Evolutionary conservation across 2,797 vertebrate genomes (phyloP), one percentile per base, ranked within the genome.

Genomic region (Bucorvus abyssinicus): DNA sequence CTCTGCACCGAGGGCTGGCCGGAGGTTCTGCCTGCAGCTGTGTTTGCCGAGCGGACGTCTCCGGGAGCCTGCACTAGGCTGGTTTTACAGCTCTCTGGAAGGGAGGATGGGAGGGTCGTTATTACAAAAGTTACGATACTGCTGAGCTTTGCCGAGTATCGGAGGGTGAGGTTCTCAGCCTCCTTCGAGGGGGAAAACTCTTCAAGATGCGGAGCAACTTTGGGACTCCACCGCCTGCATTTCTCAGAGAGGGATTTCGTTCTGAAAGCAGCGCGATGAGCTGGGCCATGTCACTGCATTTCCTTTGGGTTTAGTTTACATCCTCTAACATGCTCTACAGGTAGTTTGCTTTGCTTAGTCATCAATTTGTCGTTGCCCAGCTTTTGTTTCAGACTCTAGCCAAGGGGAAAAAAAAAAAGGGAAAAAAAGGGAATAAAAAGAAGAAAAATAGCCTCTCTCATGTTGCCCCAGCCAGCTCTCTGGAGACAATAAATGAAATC

Each of bases 301-400:
- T 95, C 59, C 47, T 38, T 14, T 30, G 83, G 16, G 45, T 80
- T 45, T 47, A 53, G 47, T 82, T 89, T 81, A 68, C 34, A 53
- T 56, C 53, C 53, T 75, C 38, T 74, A 21, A 67, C 30, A 50
- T 61, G 40, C 60, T 73, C 44, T 50, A 47, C 88, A 84, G 91
- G 94, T 95, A 92, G 56, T 75, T 95, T 36, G n/a, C 74, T 74
- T 80, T 78, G 76, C 89, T 88, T 88, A 70, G 71, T 78, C 67
- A 36, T 57, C 81, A 45, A 10, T 90, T 93, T 65, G 88, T 50
- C 36, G 14, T 55, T 74, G 59, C 59, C 14, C 50, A 60, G 56
- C 42, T 82, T 81, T 77, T 80, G 45, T 49, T 82, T 89, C 53
- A 27, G 26, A 71, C 14, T 70, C 29, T 63, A 84, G 57, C 22